Conservation (phyloP, 1,140 invertebrate species). For the Philotrypesis tridentata region DNA sequence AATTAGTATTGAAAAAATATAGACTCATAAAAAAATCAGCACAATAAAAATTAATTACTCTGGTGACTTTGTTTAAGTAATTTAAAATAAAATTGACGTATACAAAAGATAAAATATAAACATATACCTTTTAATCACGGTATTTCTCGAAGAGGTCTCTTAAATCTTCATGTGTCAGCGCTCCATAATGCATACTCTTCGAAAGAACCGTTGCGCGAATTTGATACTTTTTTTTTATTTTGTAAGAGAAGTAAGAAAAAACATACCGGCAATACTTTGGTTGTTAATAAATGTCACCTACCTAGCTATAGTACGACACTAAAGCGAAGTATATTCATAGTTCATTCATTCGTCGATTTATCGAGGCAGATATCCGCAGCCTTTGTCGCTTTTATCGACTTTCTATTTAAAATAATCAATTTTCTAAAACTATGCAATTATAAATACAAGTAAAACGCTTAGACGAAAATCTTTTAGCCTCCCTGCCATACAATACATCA, state of each 20-base stretch:
- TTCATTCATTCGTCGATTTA: constrained; percentile 24
- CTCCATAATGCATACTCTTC: not conserved
- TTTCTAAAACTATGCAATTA: not conserved
- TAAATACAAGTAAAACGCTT: constrained; percentile 8
- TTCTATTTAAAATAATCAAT: not conserved
- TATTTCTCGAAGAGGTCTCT: constrained; percentile 10
- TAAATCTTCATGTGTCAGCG: not conserved
- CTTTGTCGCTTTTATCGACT: constrained; percentile 4
- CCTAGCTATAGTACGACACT: constrained; percentile 36
- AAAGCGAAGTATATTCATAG: constrained; percentile 40
- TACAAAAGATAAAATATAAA: constrained; percentile 43
- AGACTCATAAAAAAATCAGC: constrained; percentile 24
- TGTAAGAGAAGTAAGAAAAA: constrained; percentile 34
- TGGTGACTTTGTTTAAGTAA: constrained; percentile 1
- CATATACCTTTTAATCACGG: not conserved
- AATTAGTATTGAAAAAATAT: constrained; percentile 29
- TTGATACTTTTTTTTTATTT: constrained; percentile 8
- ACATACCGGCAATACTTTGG: constrained; percentile 45
- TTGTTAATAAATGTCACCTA: constrained; percentile 42
- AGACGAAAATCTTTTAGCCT: not conserved
- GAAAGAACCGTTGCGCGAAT: constrained; percentile 30
- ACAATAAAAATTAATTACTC: constrained; percentile 17
- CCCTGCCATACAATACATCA: not conserved
- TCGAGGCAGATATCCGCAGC: constrained; percentile 12
- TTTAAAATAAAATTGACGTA: constrained; percentile 32